These are phyloP conservation scores for Venusia cambrica DNA, from an alignment of 2,888 invertebrate species.

Conservation along the genomic window DNA sequence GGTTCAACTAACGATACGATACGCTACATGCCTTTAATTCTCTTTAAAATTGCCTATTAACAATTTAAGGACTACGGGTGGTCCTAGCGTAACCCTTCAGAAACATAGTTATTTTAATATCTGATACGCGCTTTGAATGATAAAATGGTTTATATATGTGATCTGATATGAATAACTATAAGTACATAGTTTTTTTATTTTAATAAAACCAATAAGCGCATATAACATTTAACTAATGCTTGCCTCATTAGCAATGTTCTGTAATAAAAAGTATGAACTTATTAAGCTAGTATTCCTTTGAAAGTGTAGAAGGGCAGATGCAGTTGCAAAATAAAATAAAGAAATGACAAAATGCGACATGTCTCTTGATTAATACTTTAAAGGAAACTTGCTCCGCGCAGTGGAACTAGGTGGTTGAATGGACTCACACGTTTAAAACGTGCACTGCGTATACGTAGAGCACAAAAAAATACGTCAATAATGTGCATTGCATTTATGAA, in stretches of 20 bases:
- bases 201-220: no score
- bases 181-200: no score
- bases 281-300: constrained; percentile 32
- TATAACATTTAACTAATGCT: no score
- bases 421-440: constrained; percentile 22
- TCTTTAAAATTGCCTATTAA: constrained; percentile 27
- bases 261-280: constrained; percentile 12
- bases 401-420: constrained; percentile 45
- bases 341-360: constrained; percentile 46
- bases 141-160: no score
- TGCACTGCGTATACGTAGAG: constrained; percentile 22
- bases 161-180: no score
- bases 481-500: no score
- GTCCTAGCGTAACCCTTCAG: constrained; percentile 29
- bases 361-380: constrained; percentile 68
- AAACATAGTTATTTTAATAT: no score
- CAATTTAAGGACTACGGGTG: constrained; percentile 31
- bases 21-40: constrained; percentile 31
- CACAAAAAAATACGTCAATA: no score
- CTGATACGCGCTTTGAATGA: background rate
- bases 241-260: no score
- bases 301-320: constrained; percentile 50
- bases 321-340: constrained; percentile 54
- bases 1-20: constrained; percentile 38
- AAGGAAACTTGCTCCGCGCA: constrained; percentile 64